These are phyloP conservation scores for Sorex araneus DNA, from an alignment of 2,113 vertebrate genomes.

Conservation along the genomic window DNA sequence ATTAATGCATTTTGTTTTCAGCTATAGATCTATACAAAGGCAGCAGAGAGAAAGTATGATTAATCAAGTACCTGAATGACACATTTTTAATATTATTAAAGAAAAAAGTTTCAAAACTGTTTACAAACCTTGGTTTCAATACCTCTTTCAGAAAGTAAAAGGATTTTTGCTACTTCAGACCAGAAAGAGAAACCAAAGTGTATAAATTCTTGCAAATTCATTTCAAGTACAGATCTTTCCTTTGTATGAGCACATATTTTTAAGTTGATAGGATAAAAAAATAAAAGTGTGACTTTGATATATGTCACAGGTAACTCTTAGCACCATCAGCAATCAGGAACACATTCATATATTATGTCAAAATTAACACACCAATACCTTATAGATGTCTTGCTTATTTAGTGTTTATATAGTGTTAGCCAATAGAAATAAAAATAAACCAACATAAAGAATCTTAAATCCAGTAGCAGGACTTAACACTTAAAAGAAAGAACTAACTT, in stretches of 20 bases:
- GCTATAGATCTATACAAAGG: background rate
- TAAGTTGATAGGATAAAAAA: background rate
- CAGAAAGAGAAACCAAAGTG: background rate
- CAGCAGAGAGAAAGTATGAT: background rate
- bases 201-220: slow-evolving; percentile 17
- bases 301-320: background rate
- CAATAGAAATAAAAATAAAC: slow-evolving; percentile 24
- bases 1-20: background rate
- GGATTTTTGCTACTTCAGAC: background rate
- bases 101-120: slow-evolving; percentile 32
- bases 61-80: background rate
- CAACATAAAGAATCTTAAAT: background rate
- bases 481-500: background rate
- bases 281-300: background rate
- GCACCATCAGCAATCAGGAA: background rate
- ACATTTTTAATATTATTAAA: background rate
- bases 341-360: background rate
- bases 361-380: background rate
- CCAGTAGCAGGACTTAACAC: background rate
- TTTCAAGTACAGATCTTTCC: background rate
- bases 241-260: background rate
- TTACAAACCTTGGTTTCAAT: background rate
- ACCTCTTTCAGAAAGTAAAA: background rate
- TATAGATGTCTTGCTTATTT: background rate
- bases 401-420: background rate